A percentile compares a stretch with the other conserved stretches of the same genome.
Conservation (phyloP, 2,797 vertebrate species). For the Cynodonichthys magdalenae region DNA sequence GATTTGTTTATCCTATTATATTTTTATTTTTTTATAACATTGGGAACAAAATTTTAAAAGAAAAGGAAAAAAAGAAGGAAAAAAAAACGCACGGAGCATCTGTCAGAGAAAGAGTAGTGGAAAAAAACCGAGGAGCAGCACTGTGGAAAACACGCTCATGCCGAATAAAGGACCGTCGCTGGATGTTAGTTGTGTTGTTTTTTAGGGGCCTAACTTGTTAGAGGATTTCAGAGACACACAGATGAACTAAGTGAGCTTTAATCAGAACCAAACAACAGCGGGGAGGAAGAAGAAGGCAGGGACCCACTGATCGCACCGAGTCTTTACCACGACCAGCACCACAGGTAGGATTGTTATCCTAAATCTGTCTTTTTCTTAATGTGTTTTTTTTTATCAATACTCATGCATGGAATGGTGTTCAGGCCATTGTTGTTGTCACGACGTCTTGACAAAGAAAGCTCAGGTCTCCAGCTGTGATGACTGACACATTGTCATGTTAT, state of each 20-base stretch:
- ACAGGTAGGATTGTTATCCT: slow-evolving; percentile 62
- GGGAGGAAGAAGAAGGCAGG: slow-evolving; percentile 51
- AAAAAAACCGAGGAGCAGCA: slow-evolving; percentile 49
- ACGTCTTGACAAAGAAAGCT: slow-evolving; percentile 70
- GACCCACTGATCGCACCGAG: slow-evolving; percentile 49
- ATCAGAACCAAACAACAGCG: slow-evolving; percentile 53
- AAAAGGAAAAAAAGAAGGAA: neutral
- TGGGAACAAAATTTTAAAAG: too few relatives aligned
- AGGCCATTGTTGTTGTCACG: slow-evolving; percentile 66
- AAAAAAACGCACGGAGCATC: slow-evolving; percentile 28
- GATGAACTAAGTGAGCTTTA: slow-evolving; percentile 61
- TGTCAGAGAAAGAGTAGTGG: slow-evolving; percentile 41
- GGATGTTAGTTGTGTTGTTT: slow-evolving; percentile 69
- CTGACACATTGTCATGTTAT: slow-evolving; percentile 67
- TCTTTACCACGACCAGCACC: slow-evolving; percentile 67
- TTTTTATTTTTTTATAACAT: slow-evolving; percentile 21
- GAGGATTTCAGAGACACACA: slow-evolving; percentile 59
- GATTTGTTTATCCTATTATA: slow-evolving; percentile 48
- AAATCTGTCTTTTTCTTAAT: neutral
- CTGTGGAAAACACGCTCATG: slow-evolving; percentile 66
- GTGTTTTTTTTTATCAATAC: slow-evolving; percentile 1
- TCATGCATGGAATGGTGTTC: slow-evolving; percentile 28
- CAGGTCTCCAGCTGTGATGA: slow-evolving; percentile 71
- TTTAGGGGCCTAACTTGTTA: slow-evolving; percentile 66
- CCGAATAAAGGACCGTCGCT: slow-evolving; percentile 70